Evolutionary conservation across 2,888 invertebrate genomes (phyloP).

Genomic region (Agriopis aurantiaria): DNA sequence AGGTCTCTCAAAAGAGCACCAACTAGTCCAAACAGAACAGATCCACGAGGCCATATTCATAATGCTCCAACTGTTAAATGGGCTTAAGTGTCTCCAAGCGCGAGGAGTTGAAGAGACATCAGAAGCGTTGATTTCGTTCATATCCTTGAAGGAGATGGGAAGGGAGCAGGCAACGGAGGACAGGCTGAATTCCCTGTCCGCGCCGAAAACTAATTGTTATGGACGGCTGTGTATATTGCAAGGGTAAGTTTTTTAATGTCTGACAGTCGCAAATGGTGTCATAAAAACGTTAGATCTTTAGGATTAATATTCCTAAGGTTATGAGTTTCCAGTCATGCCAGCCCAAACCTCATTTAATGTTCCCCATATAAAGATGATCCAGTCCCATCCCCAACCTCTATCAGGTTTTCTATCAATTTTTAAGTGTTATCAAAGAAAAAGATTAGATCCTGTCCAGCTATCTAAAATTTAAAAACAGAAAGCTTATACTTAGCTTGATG

Average conservation of each 20-base stretch:
- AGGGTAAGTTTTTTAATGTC: slow-evolving; percentile 84
- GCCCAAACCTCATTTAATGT: no score
- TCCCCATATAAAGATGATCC: no score
- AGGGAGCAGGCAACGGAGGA: slow-evolving; percentile 74
- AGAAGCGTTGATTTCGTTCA: slow-evolving; percentile 89
- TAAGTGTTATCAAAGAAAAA: no score
- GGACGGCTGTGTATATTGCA: slow-evolving; percentile 91
- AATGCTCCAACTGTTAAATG: slow-evolving; percentile 93
- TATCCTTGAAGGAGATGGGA: slow-evolving; percentile 88
- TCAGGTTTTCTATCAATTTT: no score
- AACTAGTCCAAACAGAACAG: slow-evolving; percentile 80
- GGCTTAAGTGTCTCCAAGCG: slow-evolving; percentile 93
- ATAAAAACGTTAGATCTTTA: no score
- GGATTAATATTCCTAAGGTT: no score
- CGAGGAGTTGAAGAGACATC: slow-evolving; percentile 93
- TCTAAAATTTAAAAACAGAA: no score
- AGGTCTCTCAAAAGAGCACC: slow-evolving; percentile 76
- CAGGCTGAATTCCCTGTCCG: slow-evolving; percentile 76
- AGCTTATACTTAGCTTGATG: no score
- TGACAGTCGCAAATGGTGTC: no score
- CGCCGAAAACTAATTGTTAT: slow-evolving; percentile 81
- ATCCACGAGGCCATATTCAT: slow-evolving; percentile 91
- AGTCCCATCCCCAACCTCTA: no score
- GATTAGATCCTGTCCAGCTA: no score
- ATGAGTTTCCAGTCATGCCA: no score